Evolutionary conservation across 2,888 invertebrate species (phyloP).

Genomic region (Acronicta aceris): DNA sequence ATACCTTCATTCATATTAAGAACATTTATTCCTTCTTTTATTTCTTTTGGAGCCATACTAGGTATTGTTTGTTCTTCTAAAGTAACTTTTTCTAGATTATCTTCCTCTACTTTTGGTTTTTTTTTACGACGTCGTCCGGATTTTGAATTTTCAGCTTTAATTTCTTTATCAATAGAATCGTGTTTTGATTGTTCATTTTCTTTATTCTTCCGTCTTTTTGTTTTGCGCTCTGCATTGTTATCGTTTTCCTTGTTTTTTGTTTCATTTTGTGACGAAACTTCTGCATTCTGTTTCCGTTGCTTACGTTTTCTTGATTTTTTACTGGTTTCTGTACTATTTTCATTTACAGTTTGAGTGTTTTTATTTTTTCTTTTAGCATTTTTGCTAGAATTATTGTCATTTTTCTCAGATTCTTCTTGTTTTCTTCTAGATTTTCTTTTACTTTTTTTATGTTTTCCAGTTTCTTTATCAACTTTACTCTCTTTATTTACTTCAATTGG

Average conservation of each 20-base stretch:
- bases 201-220: slow-evolving; percentile 25
- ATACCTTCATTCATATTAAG: slow-evolving; percentile 34
- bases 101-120: slow-evolving; percentile 20
- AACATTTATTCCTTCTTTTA: slow-evolving; percentile 34
- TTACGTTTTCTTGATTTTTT: slow-evolving; percentile 21
- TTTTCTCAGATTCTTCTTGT: background rate
- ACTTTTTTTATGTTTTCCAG: slow-evolving; percentile 8
- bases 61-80: slow-evolving; percentile 21
- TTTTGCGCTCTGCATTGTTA: slow-evolving; percentile 13
- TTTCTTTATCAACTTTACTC: background rate
- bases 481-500: slow-evolving; percentile 13
- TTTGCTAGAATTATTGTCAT: background rate
- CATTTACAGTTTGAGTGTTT: slow-evolving; percentile 2
- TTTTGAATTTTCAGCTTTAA: slow-evolving; percentile 24
- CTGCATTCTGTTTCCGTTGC: slow-evolving; percentile 11
- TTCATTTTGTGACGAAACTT: background rate
- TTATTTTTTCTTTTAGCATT: slow-evolving; percentile 3
- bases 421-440: slow-evolving; percentile 35
- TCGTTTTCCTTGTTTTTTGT: slow-evolving; percentile 1
- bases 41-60: slow-evolving; percentile 26
- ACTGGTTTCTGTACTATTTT: slow-evolving; percentile 20
- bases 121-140: slow-evolving; percentile 32
- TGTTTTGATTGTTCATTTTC: slow-evolving; percentile 3
- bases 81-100: slow-evolving; percentile 19
- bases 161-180: slow-evolving; percentile 11